Base-by-base conservation (phyloP, 2,113 vertebrate genomes). In the Apeltes quadracus region DNA sequence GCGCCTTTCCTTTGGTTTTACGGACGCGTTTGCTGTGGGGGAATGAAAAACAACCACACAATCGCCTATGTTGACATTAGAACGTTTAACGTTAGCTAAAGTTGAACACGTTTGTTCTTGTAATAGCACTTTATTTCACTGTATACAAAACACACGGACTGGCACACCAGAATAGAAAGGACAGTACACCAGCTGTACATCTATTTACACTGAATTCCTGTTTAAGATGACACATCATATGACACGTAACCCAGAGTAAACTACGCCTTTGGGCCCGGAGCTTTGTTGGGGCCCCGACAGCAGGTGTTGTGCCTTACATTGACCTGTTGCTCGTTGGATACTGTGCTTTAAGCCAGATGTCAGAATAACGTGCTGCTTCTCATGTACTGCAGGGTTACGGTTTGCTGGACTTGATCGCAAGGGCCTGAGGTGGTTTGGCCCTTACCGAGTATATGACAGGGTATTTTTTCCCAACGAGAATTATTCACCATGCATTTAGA, bases 101-200 rank as follows among this genome's bases (percentile, higher is more conserved):
- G n/a, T 10, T 18, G 20, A 51, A 43, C 12, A 36, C 13, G 10
- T 51, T 63, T 7, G 27, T 7, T 62, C 10, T 46, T 41, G 12
- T 48, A 8, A 55, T 25, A 75, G 63, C 44, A 71, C 55, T 89
- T 89, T 89, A 89, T 87, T 87, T 71, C 23, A 32, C 54, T 67
- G 20, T 69, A 66, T 43, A 81, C 61, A 81, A 66, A 71, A 67
- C 46, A 64, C 48, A 53, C 27, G 22, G 59, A 73, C 64, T 48
- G 53, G 25, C 48, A 65, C 53, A 23, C 25, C 46, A 72, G 27
- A 64, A 51, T 34, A 20, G 4, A 59, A 5, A 59, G 50, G 16
- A 71, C 34, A 34, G 10, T 46, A 73, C 32, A 71, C 22, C 12
- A 38, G 57, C 32, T 84, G 41, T 78, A 84, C 65, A 86, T 13